Base-by-base conservation (phyloP, 2,113 vertebrate genomes). In the Tachysurus fulvidraco region DNA sequence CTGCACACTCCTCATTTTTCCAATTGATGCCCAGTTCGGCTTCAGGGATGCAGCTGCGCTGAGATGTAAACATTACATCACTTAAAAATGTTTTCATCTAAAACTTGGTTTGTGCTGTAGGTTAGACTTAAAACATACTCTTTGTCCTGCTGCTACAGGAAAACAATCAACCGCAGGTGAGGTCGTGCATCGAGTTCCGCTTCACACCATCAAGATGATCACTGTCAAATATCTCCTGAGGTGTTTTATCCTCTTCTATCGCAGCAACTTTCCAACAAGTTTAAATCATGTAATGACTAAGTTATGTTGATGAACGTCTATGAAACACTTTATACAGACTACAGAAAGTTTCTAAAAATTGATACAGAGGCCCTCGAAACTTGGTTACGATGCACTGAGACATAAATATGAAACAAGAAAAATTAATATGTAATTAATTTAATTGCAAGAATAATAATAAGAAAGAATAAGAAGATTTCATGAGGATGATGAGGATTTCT, bases 1-100 rank as follows among this genome's bases (percentile, higher is more conserved):
- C 65, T 25, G 50, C 83, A 84, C 65, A 36, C 83, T 84, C 28
- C 52, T 84, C 67, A 44, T 73, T 84, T 73, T 73, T 73, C 52
- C 54, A 73, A 84, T 84, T 84, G 50, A 25, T 84, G 17, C 83
- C 67, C 25, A 52, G 13, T 71, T 30, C 11, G 62, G 19, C 16
- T 81, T 76, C 5, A 19, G 41, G 57, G 64, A 74, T n/a, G 84
- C 76, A 85, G 74, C 57, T 64, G 76, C 46, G 5, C 44, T 25
- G 41, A 78, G 84, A 28, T 67, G 46, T 30, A 54, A 65, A 83
- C 81, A 54, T 55, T 28, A 57, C 28, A 83, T 50, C 60, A 36
- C 76, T 54, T 50, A 44, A 46, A 65, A 76, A 23, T 50, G 41
- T 77, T 80, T 36, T 9, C 21, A 59, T 23, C 52, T 2, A 36